These are phyloP conservation scores for Leptogaster cylindrica DNA, from an alignment of 2,888 invertebrate species.

Conservation along the genomic window DNA sequence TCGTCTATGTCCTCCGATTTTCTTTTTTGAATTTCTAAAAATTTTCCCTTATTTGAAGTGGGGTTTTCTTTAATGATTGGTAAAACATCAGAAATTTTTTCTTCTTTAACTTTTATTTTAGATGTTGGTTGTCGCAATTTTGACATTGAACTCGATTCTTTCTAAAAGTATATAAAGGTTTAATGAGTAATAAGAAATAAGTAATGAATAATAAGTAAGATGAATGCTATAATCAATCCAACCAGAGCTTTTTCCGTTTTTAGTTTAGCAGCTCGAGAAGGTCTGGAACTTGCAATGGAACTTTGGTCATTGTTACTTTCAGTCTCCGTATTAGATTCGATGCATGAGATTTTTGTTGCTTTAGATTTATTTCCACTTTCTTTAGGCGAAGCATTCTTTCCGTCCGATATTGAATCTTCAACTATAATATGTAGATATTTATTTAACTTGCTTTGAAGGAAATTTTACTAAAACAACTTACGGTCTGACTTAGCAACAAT, in stretches of 20 bases:
- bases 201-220: not conserved
- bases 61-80: too few relatives aligned
- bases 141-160: slow-evolving; percentile 51
- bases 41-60: not conserved
- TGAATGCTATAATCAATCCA: not conserved
- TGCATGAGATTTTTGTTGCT: too few relatives aligned
- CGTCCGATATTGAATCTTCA: too few relatives aligned
- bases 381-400: too few relatives aligned
- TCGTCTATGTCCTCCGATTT: slow-evolving; percentile 16
- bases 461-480: too few relatives aligned
- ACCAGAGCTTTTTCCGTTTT: slow-evolving; percentile 53
- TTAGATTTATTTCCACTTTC: too few relatives aligned
- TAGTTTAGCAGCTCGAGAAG: slow-evolving; percentile 56
- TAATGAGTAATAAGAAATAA: not conserved
- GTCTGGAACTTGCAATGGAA: too few relatives aligned
- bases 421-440: too few relatives aligned
- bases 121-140: slow-evolving; percentile 55
- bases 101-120: slow-evolving; percentile 52
- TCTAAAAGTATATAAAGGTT: slow-evolving; percentile 44
- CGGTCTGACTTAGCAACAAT: too few relatives aligned
- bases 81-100: slow-evolving; percentile 45
- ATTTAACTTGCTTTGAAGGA: too few relatives aligned
- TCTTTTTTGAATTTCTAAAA: slow-evolving; percentile 15
- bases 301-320: too few relatives aligned
- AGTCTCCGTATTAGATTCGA: too few relatives aligned